Evolutionary conservation across 2,888 invertebrate species (phyloP).

Genomic region (Liopterus haemorrhoidalis): DNA sequence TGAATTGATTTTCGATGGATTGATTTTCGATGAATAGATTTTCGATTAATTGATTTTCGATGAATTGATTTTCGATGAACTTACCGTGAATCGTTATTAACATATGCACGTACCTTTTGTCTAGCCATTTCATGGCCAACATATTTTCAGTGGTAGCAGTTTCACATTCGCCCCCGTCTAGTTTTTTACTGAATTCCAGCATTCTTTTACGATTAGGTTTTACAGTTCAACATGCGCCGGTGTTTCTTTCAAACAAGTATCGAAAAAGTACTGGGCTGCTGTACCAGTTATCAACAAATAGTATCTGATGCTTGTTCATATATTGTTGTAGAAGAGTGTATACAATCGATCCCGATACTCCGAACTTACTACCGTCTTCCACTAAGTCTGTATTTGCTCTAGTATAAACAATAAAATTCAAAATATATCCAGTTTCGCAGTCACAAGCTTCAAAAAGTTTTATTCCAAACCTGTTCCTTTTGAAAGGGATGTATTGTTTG

Average conservation of each 20-base stretch:
- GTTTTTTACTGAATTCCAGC: slow-evolving; percentile 20
- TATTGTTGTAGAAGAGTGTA: slow-evolving; percentile 21
- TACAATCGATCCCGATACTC: slow-evolving; percentile 25
- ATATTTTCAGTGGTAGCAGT: slow-evolving; percentile 8
- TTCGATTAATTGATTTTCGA: too few relatives aligned
- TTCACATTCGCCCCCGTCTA: slow-evolving; percentile 14
- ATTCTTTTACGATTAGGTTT: slow-evolving; percentile 20
- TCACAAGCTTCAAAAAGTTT: slow-evolving; percentile 8
- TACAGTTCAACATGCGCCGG: slow-evolving; percentile 23
- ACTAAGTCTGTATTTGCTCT: slow-evolving; percentile 24
- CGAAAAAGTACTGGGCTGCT: slow-evolving; percentile 21
- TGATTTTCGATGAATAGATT: too few relatives aligned
- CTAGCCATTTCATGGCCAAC: slow-evolving; percentile 26
- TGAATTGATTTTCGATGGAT: too few relatives aligned
- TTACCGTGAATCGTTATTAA: too few relatives aligned
- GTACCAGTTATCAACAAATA: slow-evolving; percentile 28
- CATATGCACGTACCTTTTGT: slow-evolving; percentile 27
- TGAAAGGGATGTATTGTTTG: too few relatives aligned
- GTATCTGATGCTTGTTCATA: slow-evolving; percentile 23
- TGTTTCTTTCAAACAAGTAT: slow-evolving; percentile 12
- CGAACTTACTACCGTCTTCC: slow-evolving; percentile 12
- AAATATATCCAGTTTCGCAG: slow-evolving; percentile 29
- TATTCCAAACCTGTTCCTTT: neutral
- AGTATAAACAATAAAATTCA: slow-evolving; percentile 32
- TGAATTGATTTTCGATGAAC: too few relatives aligned